Conservation (phyloP, 2,888 invertebrate genomes). For the Drosophila emarginata region DNA sequence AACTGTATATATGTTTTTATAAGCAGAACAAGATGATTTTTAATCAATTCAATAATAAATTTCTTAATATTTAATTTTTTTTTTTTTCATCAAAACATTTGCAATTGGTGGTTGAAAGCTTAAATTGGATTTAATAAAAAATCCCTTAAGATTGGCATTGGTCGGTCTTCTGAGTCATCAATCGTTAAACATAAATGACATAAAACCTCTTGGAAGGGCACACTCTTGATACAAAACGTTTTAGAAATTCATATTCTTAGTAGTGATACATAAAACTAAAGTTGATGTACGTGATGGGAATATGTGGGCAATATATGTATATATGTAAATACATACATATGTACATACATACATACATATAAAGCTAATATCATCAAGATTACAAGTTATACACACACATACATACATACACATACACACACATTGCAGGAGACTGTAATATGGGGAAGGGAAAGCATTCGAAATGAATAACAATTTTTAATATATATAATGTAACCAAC, state of each 20-base stretch:
- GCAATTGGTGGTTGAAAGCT: too few species aligned
- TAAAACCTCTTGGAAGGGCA: too few species aligned
- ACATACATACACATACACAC: neutral
- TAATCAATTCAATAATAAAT: too few species aligned
- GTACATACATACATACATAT: neutral
- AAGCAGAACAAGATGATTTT: too few species aligned
- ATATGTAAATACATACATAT: neutral
- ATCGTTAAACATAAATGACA: neutral
- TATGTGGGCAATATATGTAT: neutral
- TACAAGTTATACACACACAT: neutral
- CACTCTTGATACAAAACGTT: neutral
- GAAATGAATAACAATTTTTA: neutral
- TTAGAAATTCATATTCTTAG: constrained; percentile 1
- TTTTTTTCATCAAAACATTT: too few species aligned
- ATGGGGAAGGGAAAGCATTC: neutral
- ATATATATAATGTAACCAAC: neutral
- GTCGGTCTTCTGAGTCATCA: neutral
- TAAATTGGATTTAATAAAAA: too few species aligned
- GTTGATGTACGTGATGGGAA: constrained; percentile 7
- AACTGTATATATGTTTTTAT: too few species aligned
- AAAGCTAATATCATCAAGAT: neutral
- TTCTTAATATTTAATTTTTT: too few species aligned
- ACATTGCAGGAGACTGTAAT: neutral
- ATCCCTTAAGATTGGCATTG: too few species aligned
- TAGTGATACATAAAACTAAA: constrained; percentile 3